Evolutionary conservation across 1,140 invertebrate genomes (phyloP), one percentile per base, ranked within the genome.

Genomic region (Pectinophora gossypiella): DNA sequence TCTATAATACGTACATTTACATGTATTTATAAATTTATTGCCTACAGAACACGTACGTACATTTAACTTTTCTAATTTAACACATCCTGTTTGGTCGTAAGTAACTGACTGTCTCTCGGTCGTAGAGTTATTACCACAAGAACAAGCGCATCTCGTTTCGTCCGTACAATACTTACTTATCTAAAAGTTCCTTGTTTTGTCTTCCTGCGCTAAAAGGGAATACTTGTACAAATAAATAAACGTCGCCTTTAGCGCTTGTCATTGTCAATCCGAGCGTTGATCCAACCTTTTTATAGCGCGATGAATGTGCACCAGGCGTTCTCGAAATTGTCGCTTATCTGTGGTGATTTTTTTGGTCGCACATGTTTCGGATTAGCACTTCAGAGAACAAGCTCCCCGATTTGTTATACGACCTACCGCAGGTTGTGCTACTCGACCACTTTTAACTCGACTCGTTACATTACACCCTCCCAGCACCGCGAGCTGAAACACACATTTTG

Each of bases 191-290:
- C 66, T 83, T 77, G 77, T 85, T 82, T 76, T 71, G 73, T 80
- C 59, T 71, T 61, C 53, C 46, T 67, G 69, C 71, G 76, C 77
- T 86, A 86, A 86, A 80, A 86, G 81, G 81, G 64, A 86, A 86
- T 76, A 67, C 81, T 73, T 86, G 83, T 86, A 76, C 61, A 78
- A 75, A 86, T 85, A 86, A 86, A 86, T 83, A 86, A 81, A 75
- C 68, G 40, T 19, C 56, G 66, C 68, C 68, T 82, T 81, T 83
- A 82, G 78, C 71, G 74, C 77, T 77, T 81, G 80, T 84, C 80
- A 77, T 80, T 80, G 83, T 83, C 81, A 82, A 85, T 85, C 75
- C 64, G 57, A 64, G 61, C 62, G 67, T 73, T 79, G 71, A 78
- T 81, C 72, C 68, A 52, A 63, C 64, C 73, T 86, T 84, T 86